phyloP scores from a whole-genome alignment of 2,797 vertebrate genomes.

The Schizopygopsis malacanthus region DNA sequence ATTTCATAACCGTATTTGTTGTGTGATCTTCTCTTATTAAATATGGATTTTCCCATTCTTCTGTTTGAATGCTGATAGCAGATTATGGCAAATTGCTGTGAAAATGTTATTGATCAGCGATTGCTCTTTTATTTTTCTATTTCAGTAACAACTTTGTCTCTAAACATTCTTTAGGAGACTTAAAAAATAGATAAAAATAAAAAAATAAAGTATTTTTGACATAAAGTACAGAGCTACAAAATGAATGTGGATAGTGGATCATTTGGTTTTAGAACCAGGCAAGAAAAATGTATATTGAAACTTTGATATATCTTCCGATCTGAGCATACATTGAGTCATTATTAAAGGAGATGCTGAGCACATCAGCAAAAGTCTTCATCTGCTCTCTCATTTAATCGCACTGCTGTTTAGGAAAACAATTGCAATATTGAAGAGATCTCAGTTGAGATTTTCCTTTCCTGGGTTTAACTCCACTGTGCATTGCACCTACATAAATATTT shows the following conservation, averaged over 20 bases:
- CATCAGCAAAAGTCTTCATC: background rate
- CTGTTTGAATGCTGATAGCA: background rate
- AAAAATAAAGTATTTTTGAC: background rate
- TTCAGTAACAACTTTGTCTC: background rate
- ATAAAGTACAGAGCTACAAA: background rate
- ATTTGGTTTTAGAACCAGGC: background rate
- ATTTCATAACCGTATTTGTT: background rate
- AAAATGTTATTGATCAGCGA: background rate
- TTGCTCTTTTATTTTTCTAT: background rate
- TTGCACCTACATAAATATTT: background rate
- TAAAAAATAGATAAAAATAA: background rate
- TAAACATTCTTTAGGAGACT: background rate
- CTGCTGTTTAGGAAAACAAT: background rate
- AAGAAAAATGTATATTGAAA: background rate
- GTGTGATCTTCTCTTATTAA: background rate
- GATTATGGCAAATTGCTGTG: background rate
- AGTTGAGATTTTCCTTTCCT: background rate
- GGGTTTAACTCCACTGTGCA: background rate
- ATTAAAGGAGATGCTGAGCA: background rate
- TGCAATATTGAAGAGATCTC: background rate
- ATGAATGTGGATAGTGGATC: background rate
- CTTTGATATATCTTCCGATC: background rate
- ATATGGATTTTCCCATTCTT: background rate
- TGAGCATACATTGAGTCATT: background rate
- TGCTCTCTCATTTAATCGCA: background rate